These are phyloP conservation scores for Anoplopoma fimbria DNA, from an alignment of 2,113 vertebrate genomes.

Conservation along the genomic window DNA sequence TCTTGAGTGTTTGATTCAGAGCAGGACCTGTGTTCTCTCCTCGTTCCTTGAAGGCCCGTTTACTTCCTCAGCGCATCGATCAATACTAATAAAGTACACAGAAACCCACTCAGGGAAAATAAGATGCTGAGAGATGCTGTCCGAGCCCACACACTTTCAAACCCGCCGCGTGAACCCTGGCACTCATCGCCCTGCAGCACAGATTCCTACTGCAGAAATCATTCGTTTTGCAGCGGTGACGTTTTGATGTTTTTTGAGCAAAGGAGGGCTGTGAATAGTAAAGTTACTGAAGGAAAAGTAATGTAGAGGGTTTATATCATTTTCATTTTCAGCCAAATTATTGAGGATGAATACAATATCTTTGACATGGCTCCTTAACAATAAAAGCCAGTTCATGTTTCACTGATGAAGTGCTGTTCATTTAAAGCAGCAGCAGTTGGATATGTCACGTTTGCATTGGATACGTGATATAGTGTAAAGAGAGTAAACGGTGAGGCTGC, in stretches of 20 bases:
- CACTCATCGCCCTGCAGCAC: constrained; percentile 1
- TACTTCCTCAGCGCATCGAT: constrained; percentile 43
- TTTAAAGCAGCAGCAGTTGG: neutral
- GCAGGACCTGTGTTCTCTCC: constrained; percentile 33
- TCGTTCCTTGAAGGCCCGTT: constrained; percentile 33
- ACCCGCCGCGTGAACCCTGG: neutral
- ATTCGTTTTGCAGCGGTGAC: neutral
- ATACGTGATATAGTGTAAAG: neutral
- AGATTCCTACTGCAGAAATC: neutral
- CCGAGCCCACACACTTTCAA: constrained; percentile 35
- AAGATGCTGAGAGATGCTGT: constrained; percentile 55
- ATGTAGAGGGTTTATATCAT: neutral
- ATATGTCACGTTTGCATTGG: neutral
- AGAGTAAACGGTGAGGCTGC: neutral
- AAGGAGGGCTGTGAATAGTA: no score
- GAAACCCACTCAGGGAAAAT: constrained; percentile 49
- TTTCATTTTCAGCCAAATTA: neutral
- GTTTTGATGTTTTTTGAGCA: neutral
- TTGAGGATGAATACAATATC: neutral
- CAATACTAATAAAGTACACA: constrained; percentile 68
- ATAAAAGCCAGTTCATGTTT: neutral
- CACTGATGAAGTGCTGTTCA: neutral
- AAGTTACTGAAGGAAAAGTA: neutral
- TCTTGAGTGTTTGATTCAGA: constrained; percentile 6
- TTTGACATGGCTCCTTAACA: neutral